Evolutionary conservation across 1,140 invertebrate genomes (phyloP), one percentile per base, ranked within the genome.

Genomic region (Chionoecetes opilio): DNA sequence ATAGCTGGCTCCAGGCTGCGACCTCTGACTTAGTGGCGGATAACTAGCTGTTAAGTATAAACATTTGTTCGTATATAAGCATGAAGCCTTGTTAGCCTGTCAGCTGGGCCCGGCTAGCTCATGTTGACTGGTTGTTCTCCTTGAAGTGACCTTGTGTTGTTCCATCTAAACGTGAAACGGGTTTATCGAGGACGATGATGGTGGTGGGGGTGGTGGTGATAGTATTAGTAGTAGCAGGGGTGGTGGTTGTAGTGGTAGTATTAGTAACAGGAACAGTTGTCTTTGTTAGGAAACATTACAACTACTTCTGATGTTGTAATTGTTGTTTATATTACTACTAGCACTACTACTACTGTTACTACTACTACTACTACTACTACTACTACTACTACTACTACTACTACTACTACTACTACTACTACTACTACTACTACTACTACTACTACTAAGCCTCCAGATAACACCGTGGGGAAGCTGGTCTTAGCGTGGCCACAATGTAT

Each of bases 41-140:
- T 75, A 75, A 75, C 63, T 26, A 75, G 63, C 63, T 75, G 21
- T 75, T 75, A 75, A 75, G 63, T 75, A 75, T 75, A 75, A 75
- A 26, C n/a, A 75, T 75, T 75, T 75, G 63, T 75, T 75, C 26
- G n/a, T 75, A 75, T 75, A 75, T n/a, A 75, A n/a, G 63, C 63
- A 75, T 75, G 63, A 75, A 75, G 21, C 21, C 63, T 75, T 75
- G 63, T 75, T 75, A 75, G 6, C 63, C n/a, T 75, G 63, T 75
- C 63, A 21, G n/a, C 63, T n/a, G 63, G 21, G 63, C 63, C 21
- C 8, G 63, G n/a, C n/a, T 26, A 75, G 26, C 63, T n/a, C 63
- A 8, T 75, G 63, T n/a, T 75, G 26, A 3, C 63, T n/a, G 63
- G 63, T 1, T 75, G 11, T n/a, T 75, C 63, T 75, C 63, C 63